Evolutionary conservation across 2,888 invertebrate species (phyloP), one percentile per base, ranked within the genome.

Genomic region (Gnatocerus cornutus): DNA sequence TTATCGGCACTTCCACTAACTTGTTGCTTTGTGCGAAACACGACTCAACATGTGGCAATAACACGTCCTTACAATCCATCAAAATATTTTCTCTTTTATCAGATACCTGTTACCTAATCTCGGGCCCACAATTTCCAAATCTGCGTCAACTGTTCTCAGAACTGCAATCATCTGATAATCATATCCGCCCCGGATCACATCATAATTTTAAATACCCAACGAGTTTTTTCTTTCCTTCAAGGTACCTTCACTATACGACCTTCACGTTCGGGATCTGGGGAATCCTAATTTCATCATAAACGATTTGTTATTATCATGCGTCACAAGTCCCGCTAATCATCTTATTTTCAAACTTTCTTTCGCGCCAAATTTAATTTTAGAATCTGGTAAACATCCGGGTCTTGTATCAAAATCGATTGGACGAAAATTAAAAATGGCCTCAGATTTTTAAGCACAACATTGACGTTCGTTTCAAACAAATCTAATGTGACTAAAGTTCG

Each of bases 181-280:
- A 5, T 5, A 12, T 52, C 8, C 29, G 30, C 33, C 33, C 33
- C 12, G 21, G 27, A 27, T 13, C 39, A 12, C 56, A 45, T 59
- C 59, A 59, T 33, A 7, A 59, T 59, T 46, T 21, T 41, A 56
- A 58, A 58, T 27, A 45, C 46, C 33, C 9, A 9, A 45, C 9
- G 13, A 21, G 29, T 9, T 33, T 9, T 7, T 33, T 33, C 33
- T 59, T 48, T 33, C 58, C 29, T 21, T 43, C 63, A 53, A 63
- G 52, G 63, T 53, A 50, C 37, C 63, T 48, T 41, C 52, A 53
- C 29, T 53, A 53, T 14, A 9, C 39, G 63, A 63, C 63, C 63
- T 63, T 21, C 21, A 21, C 21, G 21, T 21, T 63, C 63, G 33
- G 9, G 43, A 58, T 41, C 27, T 21, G 52, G 63, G 52, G 52